phyloP scores from a whole-genome alignment of 1,140 invertebrate species.

The Trichonephila clavipes region DNA sequence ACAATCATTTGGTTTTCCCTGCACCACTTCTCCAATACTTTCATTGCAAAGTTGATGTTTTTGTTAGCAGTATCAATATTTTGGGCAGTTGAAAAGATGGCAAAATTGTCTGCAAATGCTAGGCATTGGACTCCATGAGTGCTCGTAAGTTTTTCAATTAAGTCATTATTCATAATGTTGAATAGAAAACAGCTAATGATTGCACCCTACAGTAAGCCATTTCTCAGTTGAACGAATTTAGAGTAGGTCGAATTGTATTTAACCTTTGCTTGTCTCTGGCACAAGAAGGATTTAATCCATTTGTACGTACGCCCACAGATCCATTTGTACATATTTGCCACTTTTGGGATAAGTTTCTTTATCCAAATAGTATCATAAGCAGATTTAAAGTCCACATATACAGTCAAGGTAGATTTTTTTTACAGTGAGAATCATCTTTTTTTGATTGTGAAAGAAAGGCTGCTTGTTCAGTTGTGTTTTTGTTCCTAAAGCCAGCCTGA shows the following conservation, averaged over 20 bases:
- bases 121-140: neutral
- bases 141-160: too few relatives aligned
- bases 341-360: too few relatives aligned
- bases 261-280: neutral
- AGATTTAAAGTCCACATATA: too few relatives aligned
- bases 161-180: neutral
- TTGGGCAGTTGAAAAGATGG: neutral
- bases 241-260: neutral
- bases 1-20: too few relatives aligned
- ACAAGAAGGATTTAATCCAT: too few relatives aligned
- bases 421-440: too few relatives aligned
- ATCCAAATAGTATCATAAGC: too few relatives aligned
- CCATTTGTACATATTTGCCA: neutral
- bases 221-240: neutral
- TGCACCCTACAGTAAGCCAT: neutral
- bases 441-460: neutral
- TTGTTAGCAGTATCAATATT: too few relatives aligned
- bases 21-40: too few relatives aligned
- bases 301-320: neutral
- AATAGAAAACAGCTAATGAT: constrained; percentile 40
- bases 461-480: constrained; percentile 33
- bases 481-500: neutral
- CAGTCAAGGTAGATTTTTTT: too few relatives aligned
- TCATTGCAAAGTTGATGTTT: too few relatives aligned
- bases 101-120: constrained; percentile 33